Conservation (phyloP, 2,113 vertebrate genomes). For the Salvelinus fontinalis region DNA sequence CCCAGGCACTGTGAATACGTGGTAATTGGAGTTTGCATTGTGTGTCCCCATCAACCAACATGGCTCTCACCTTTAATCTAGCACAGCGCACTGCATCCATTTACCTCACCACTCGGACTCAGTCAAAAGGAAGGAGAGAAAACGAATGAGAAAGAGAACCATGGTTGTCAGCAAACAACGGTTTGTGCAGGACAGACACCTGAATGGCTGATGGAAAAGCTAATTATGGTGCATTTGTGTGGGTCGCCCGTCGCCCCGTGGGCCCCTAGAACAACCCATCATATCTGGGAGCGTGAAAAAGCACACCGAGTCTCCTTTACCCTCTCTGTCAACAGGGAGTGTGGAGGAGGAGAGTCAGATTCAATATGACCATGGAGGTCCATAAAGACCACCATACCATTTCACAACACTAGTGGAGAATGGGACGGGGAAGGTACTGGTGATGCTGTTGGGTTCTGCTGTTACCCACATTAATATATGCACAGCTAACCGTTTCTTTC, state of each 20-base stretch:
- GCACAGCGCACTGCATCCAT: constrained; percentile 46
- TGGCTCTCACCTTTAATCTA: constrained; percentile 76
- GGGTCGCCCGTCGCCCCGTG: constrained; percentile 67
- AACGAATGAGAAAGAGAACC: constrained; percentile 34
- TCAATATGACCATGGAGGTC: constrained; percentile 35
- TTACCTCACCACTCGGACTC: constrained; percentile 45
- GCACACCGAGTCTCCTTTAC: constrained; percentile 68
- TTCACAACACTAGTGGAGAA: constrained; percentile 49
- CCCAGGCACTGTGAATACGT: constrained; percentile 52
- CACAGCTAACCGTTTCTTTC: background rate
- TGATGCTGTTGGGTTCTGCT: background rate
- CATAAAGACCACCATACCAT: constrained; percentile 53
- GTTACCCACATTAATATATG: background rate
- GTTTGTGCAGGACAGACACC: constrained; percentile 65
- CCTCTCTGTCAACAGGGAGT: constrained; percentile 29
- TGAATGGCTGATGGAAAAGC: constrained; percentile 77
- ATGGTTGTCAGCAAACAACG: constrained; percentile 68
- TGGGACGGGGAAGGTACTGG: too few relatives aligned
- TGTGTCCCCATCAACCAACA: constrained; percentile 61
- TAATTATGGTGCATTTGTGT: constrained; percentile 75
- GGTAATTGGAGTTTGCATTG: constrained; percentile 53
- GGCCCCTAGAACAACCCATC: constrained; percentile 73
- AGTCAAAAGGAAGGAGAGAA: constrained; percentile 17
- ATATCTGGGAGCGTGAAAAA: constrained; percentile 76
- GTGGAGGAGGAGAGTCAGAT: constrained; percentile 38